Base-by-base conservation (phyloP, 2,113 vertebrate genomes). In the Fulica atra region DNA sequence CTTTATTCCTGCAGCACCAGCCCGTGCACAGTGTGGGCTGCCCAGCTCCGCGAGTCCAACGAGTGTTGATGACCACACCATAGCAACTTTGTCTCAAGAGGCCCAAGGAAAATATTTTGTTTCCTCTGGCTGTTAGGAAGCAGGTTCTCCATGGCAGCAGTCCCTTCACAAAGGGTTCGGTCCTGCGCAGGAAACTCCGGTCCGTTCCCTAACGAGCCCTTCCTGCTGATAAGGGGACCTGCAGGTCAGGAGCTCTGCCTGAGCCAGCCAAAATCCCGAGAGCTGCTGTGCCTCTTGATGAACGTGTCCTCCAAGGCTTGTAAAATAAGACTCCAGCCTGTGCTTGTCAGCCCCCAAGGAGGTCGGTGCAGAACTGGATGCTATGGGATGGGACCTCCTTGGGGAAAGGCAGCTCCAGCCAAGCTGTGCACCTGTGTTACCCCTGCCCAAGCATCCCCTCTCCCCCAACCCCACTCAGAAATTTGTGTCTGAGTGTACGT, bases 71-170 rank as follows among this genome's bases (percentile, higher is more conserved):
- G 95, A 90, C 56, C 28, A n/a, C 29, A 56, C 61, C 72, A 9
- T 71, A 85, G 83, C 80, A 79, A 81, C 86, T 92, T 40, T 10
- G 9, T 69, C 92, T 94, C 21, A 6, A 46, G 72, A 68, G 92
- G 82, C 95, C 91, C 88, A 84, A 40, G 86, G 93, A 95, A 97
- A 98, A 97, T 96, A 95, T 96, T 97, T 93, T 95, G 69, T 94
- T 97, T 98, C 90, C 96, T 97, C 85, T 85, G 48, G 81, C 86
- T 80, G 85, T 95, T 96, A 96, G 98, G 98, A 98, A 98, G 81
- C 66, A 24, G 71, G 79, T 91, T 98, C 89, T 95, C 96, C 92
- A 82, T 94, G 74, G 95, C 81, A 81, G 89, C 94, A 61, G 8
- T 60, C 61, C 66, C 65, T 93, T 76, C 80, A 90, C 90, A 98